Evolutionary conservation across 2,113 vertebrate genomes (phyloP), one percentile per base, ranked within the genome.

Genomic region (Anoura caudifer): DNA sequence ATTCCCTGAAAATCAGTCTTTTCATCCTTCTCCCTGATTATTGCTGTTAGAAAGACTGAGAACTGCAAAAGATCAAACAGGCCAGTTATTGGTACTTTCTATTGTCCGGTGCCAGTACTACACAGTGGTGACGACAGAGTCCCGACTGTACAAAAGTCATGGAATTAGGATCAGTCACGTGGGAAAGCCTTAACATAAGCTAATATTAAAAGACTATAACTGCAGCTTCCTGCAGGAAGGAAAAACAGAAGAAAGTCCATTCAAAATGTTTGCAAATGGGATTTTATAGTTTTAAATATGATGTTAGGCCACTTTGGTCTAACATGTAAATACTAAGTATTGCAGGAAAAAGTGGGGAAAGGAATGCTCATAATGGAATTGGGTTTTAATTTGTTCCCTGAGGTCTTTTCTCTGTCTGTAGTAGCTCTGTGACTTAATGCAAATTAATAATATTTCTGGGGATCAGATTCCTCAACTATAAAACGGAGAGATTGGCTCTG

Each of bases 1-100:
- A 99, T 99, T 99, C 99, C 99, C 99, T 99, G 99, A 99, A 99
- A 99, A 99, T 99, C 99, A 99, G 99, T 98, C 99, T 99, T 99
- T 99, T 99, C 99, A 99, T 99, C 99, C 99, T 99, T 99, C 99
- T 98, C 99, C 98, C 99, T 99, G 99, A 99, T 99, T 99, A 99
- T 99, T 99, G 99, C 99, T 99, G 99, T 99, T 99, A 99, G 99
- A 99, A 99, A 99, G 99, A 99, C 99, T 99, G 99, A 99, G 99
- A 99, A 99, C 99, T 98, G 98, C 98, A 98, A 98, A 99, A 98
- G 98, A 99, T 99, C 99, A 98, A 98, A 98, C 98, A 96, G 98
- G 98, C 98, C 98, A 99, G 98, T 99, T 99, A 99, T 98, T 98
- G 97, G 98, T 98, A 98, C 98, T 98, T 98, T 98, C 97, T 98